These are phyloP conservation scores for Gandaritis pyraliata DNA, from an alignment of 2,888 invertebrate species.

Conservation along the genomic window DNA sequence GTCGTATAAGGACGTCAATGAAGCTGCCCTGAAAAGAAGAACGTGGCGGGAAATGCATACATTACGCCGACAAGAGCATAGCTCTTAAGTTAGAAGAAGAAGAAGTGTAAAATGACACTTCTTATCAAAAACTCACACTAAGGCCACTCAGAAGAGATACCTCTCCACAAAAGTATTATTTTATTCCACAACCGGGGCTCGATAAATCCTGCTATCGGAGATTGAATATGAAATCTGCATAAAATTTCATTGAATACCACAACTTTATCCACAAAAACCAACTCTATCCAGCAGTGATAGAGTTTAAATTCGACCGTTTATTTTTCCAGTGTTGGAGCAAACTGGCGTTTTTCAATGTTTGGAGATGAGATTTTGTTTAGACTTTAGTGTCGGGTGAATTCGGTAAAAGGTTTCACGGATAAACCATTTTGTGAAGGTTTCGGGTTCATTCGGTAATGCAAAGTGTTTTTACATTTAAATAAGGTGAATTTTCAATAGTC, in stretches of 20 bases:
- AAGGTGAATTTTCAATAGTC: too few relatives aligned
- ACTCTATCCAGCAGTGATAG: constrained; percentile 1
- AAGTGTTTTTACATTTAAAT: too few relatives aligned
- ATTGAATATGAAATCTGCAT: constrained; percentile 70
- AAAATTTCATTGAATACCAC: constrained; percentile 48
- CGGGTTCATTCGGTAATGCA: background rate
- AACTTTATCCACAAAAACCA: constrained; percentile 1
- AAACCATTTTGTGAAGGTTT: constrained; percentile 9
- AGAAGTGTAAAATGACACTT: too few relatives aligned
- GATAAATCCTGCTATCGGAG: constrained; percentile 63
- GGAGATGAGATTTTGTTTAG: constrained; percentile 27
- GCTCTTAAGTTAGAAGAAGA: too few relatives aligned
- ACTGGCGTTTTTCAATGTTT: constrained; percentile 25
- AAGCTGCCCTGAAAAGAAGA: too few relatives aligned
- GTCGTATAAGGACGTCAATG: too few relatives aligned
- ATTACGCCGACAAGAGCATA: too few relatives aligned
- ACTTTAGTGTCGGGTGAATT: constrained; percentile 10
- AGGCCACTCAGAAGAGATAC: background rate
- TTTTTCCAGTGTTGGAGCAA: constrained; percentile 3
- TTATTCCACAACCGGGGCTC: constrained; percentile 40
- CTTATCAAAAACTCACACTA: too few relatives aligned
- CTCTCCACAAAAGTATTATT: constrained; percentile 4
- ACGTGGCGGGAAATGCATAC: too few relatives aligned
- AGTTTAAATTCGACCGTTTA: constrained; percentile 8
- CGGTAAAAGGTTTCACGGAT: constrained; percentile 1